These are phyloP conservation scores for Tribolium castaneum DNA, from an alignment of 1,140 invertebrate genomes.

Conservation along the genomic window DNA sequence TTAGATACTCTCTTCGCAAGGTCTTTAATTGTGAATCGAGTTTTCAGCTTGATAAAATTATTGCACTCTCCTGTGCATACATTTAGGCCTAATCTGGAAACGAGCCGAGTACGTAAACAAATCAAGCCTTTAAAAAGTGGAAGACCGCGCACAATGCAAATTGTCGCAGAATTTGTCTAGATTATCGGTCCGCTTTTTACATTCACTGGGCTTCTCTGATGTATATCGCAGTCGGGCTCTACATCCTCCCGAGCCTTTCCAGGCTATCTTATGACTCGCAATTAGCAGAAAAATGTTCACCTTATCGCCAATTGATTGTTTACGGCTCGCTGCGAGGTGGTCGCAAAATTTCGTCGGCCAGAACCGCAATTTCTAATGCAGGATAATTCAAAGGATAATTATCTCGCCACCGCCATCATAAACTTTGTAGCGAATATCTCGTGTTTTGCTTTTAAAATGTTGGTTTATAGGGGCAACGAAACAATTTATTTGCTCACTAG, in stretches of 20 bases:
- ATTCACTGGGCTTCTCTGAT: constrained; percentile 52
- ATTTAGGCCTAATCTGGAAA: constrained; percentile 60
- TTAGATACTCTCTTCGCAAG: constrained; percentile 50
- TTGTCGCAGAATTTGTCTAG: constrained; percentile 63
- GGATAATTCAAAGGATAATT: not conserved
- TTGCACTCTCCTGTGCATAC: constrained; percentile 56
- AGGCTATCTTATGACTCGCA: constrained; percentile 50
- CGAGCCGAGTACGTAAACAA: constrained; percentile 60
- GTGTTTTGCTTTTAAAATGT: constrained; percentile 29
- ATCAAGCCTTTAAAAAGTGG: constrained; percentile 53
- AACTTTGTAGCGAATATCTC: not conserved
- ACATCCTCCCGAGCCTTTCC: constrained; percentile 2
- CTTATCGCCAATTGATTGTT: constrained; percentile 48
- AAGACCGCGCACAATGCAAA: constrained; percentile 61
- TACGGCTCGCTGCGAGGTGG: constrained; percentile 9
- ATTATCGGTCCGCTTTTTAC: constrained; percentile 59
- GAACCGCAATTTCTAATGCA: not conserved
- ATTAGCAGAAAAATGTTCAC: constrained; percentile 48
- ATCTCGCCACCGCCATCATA: not conserved
- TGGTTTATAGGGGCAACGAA: constrained; percentile 21
- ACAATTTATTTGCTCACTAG: constrained; percentile 30
- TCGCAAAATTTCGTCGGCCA: not conserved
- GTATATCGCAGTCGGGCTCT: constrained; percentile 46
- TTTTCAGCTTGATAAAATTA: constrained; percentile 59
- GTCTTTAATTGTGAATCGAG: constrained; percentile 60